Conservation (phyloP, 2,888 invertebrate species). For the Limnephilus lunatus region DNA sequence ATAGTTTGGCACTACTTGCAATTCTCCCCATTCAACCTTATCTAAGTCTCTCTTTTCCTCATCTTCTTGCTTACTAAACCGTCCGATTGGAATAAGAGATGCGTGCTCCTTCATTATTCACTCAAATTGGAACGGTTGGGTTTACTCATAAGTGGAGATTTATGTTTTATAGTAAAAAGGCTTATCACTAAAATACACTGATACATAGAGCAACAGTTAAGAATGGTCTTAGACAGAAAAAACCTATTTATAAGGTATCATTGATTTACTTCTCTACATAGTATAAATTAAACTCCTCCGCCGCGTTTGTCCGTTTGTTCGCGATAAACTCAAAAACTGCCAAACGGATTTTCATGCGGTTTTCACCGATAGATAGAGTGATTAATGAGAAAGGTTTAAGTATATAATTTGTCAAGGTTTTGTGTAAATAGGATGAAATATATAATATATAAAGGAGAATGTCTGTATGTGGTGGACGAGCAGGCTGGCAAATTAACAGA, state of each 20-base stretch:
- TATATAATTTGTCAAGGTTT: too few species aligned
- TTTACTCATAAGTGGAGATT: background rate
- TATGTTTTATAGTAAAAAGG: background rate
- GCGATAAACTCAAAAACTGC: too few species aligned
- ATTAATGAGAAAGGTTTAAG: too few species aligned
- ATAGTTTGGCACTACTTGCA: background rate
- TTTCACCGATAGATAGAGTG: too few species aligned
- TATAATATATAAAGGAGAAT: too few species aligned
- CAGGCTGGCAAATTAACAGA: too few species aligned
- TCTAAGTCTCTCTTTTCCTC: slow-evolving; percentile 31
- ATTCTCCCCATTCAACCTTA: slow-evolving; percentile 37
- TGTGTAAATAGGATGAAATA: too few species aligned
- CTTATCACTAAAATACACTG: background rate
- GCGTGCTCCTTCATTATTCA: slow-evolving; percentile 54
- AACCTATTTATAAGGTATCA: background rate
- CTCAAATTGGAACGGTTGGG: slow-evolving; percentile 41
- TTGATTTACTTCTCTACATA: background rate
- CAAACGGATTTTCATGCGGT: too few species aligned
- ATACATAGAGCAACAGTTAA: background rate
- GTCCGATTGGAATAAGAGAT: slow-evolving; percentile 49
- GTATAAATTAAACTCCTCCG: too few species aligned
- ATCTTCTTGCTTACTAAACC: slow-evolving; percentile 51
- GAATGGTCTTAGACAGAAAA: background rate
- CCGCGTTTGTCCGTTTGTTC: too few species aligned
- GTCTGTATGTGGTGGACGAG: too few species aligned